Conservation (phyloP, 2,888 invertebrate species). For the Acronicta psi region DNA sequence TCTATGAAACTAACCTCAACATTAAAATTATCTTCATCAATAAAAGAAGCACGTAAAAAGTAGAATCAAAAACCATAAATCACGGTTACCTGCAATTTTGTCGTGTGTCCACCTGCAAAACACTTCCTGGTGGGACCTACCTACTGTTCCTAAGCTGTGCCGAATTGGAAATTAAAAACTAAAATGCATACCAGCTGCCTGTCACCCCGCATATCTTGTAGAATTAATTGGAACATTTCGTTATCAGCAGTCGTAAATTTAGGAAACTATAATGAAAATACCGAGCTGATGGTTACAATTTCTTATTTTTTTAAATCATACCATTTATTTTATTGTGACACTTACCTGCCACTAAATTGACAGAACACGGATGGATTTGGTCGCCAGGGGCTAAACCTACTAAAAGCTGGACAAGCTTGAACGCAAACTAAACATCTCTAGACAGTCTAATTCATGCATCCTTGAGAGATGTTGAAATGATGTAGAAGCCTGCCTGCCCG, state of each 20-base stretch:
- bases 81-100: conserved; percentile 22
- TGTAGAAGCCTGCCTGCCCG: conserved; percentile 47
- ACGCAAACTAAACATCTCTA: conserved; percentile 20
- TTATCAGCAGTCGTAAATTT: not conserved
- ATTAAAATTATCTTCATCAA: conserved; percentile 9
- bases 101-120: conserved; percentile 18
- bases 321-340: no score
- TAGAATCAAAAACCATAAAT: conserved; percentile 18
- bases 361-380: no score
- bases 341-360: no score
- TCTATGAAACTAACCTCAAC: no score
- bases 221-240: conserved; percentile 1
- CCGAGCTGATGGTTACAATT: no score
- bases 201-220: not conserved
- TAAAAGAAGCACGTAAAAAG: conserved; percentile 14
- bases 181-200: conserved; percentile 3
- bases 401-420: conserved; percentile 5
- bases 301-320: no score
- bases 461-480: conserved; percentile 49
- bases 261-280: not conserved
- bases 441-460: conserved; percentile 43
- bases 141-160: conserved; percentile 20
- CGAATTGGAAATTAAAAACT: conserved; percentile 5
- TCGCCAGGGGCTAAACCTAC: not conserved
- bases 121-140: not conserved